Evolutionary conservation across 2,797 vertebrate species (phyloP), one percentile per base, ranked within the genome.

Genomic region (Ammospiza maritima): DNA sequence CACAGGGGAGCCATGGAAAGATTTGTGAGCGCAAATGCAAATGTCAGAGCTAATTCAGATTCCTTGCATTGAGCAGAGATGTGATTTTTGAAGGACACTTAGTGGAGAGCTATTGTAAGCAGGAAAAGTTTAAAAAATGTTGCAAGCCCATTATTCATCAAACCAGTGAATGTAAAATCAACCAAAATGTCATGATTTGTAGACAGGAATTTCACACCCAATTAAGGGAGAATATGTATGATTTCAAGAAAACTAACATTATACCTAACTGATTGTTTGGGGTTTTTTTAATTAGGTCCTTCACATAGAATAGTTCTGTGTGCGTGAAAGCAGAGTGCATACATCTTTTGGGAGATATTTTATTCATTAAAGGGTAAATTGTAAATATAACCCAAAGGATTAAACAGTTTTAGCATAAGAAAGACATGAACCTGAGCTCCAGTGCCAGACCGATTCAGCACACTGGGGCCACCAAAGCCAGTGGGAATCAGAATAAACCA

Each of bases 171-270:
- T 0, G 1, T 40, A 92, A 93, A 89, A 76, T 72, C 73, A 88
- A 91, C 54, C 57, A 65, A 91, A 91, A 88, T 48, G 53, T 54
- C 61, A 74, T 69, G 71, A 90, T 90, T 87, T 89, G 74, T 67
- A 91, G 88, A 79, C 32, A 74, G 58, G 74, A 95, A 87, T 94
- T 95, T 94, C 91, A 92, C 90, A 91, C 40, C 9, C 51, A 93
- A 69, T 95, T 90, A 94, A 74, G 71, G 47, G 86, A 76, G 42
- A 79, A 79, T 85, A 93, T 74, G 67, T 87, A 94, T 6, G 50
- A 84, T 87, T 93, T 94, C 44, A 82, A 58, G 67, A 74, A 95
- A 89, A 83, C 61, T 57, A 86, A 58, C n/a, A 27, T 79, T 82
- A 90, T 1, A 4, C 42, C 53, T 44, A 88, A 60, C 1, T 5